Evolutionary conservation across 1,140 invertebrate species (phyloP).

Genomic region (Charaxes varanes): DNA sequence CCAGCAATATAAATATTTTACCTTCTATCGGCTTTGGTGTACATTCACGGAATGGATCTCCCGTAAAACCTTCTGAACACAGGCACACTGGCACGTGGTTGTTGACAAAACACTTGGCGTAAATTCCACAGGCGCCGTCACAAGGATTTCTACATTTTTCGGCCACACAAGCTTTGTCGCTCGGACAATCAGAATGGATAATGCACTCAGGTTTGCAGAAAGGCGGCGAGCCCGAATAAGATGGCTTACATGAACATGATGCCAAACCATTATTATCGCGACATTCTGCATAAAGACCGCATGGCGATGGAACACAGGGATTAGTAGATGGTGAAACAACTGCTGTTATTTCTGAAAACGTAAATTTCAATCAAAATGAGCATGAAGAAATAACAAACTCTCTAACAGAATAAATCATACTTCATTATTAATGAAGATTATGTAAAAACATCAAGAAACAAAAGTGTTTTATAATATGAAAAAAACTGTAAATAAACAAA

Average conservation of each 20-base stretch:
- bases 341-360: slow-evolving; percentile 40
- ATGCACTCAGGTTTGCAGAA: slow-evolving; percentile 74
- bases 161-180: slow-evolving; percentile 83
- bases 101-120: slow-evolving; percentile 84
- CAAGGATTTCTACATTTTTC: slow-evolving; percentile 88
- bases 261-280: slow-evolving; percentile 75
- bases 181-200: slow-evolving; percentile 83
- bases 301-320: slow-evolving; percentile 87
- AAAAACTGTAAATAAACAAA: too few relatives aligned
- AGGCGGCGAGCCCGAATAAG: slow-evolving; percentile 81
- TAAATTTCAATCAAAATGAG: slow-evolving; percentile 10
- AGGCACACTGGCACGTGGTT: slow-evolving; percentile 86
- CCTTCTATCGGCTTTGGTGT: slow-evolving; percentile 33
- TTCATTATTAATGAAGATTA: too few relatives aligned
- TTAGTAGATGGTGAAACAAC: slow-evolving; percentile 63
- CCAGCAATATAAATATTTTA: too few relatives aligned
- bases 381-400: slow-evolving; percentile 7
- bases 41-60: slow-evolving; percentile 83
- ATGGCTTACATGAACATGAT: slow-evolving; percentile 78
- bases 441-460: too few relatives aligned
- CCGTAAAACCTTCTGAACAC: slow-evolving; percentile 80
- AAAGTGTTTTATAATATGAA: too few relatives aligned
- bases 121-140: slow-evolving; percentile 85
- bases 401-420: too few relatives aligned
- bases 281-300: slow-evolving; percentile 85